Evolutionary conservation across 2,797 vertebrate genomes (phyloP).

Genomic region (Propithecus deckenii): DNA sequence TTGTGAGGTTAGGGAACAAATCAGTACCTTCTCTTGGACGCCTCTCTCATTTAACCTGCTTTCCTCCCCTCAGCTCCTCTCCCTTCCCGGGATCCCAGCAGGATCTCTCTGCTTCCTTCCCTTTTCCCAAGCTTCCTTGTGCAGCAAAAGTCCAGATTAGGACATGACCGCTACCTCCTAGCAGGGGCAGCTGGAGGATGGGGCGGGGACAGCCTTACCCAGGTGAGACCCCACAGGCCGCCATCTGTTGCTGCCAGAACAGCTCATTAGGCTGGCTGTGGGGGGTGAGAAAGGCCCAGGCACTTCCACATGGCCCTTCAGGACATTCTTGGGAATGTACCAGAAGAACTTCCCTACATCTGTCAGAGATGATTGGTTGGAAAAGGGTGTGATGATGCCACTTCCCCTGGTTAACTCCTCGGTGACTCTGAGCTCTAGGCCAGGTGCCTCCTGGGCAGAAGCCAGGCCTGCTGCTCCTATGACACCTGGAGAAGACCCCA

Average conservation of each 20-base stretch:
- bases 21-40: neutral
- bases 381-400: neutral
- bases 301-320: neutral
- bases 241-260: constrained; percentile 52
- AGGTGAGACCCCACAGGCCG: constrained; percentile 11
- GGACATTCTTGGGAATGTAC: neutral
- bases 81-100: neutral
- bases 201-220: neutral
- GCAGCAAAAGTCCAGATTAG: neutral
- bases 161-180: neutral
- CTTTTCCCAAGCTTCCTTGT: neutral
- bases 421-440: neutral
- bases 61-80: neutral
- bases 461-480: neutral
- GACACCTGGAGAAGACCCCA: neutral
- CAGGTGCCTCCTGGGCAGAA: neutral
- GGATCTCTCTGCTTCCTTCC: neutral
- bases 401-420: neutral
- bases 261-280: constrained; percentile 41
- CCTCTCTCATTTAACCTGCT: constrained; percentile 21
- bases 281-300: neutral
- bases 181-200: neutral
- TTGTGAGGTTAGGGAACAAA: neutral
- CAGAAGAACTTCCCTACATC: neutral
- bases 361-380: neutral